Evolutionary conservation across 1,140 invertebrate genomes (phyloP).

Genomic region (Monomorium pharaonis): DNA sequence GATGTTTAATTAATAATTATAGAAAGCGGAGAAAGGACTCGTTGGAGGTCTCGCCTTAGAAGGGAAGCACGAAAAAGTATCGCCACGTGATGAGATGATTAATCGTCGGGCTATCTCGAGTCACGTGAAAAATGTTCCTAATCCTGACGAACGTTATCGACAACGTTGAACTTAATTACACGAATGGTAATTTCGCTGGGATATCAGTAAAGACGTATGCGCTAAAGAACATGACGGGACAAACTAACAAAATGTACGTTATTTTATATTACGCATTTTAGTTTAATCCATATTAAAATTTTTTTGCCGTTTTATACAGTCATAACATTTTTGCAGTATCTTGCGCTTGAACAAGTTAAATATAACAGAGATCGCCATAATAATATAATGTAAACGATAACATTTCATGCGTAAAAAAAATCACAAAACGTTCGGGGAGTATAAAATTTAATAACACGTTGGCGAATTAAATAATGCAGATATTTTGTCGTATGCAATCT

Average conservation of each 20-base stretch:
- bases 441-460: constrained; percentile 19
- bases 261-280: not conserved
- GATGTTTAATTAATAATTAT: constrained; percentile 53
- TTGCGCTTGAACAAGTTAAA: not conserved
- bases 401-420: not conserved
- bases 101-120: constrained; percentile 25
- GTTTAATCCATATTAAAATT: not conserved
- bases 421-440: not conserved
- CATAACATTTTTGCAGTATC: not conserved
- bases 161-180: constrained; percentile 13
- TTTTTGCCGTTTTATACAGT: not conserved
- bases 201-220: not conserved
- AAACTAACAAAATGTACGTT: not conserved
- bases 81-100: constrained; percentile 28
- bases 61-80: constrained; percentile 2
- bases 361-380: not conserved
- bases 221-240: not conserved
- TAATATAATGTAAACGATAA: constrained; percentile 3
- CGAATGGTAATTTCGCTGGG: not conserved
- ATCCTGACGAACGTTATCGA: not conserved
- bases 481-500: not conserved
- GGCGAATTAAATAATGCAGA: constrained; percentile 4
- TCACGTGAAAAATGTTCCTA: not conserved
- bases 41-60: not conserved
- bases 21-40: not conserved